Evolutionary conservation across 2,797 vertebrate genomes (phyloP).

Genomic region (Parotocinclus haroldoi): DNA sequence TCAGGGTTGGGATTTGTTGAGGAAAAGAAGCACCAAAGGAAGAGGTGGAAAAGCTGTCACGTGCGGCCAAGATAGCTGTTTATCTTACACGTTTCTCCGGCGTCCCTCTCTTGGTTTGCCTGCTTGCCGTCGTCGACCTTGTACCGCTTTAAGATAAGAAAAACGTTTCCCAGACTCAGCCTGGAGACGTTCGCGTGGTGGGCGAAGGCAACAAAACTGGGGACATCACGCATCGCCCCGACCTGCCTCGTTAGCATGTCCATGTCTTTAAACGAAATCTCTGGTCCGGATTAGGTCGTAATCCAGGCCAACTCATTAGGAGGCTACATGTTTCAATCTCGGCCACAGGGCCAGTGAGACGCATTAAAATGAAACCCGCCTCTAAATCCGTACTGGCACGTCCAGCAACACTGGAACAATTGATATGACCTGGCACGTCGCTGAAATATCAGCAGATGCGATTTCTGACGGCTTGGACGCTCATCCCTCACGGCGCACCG

Average conservation of each 20-base stretch:
- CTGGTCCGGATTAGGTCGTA: neutral
- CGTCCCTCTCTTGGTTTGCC: no score
- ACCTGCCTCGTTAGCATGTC: neutral
- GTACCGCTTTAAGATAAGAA: no score
- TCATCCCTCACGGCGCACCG: neutral
- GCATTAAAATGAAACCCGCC: neutral
- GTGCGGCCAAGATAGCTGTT: no score
- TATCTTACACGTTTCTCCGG: no score
- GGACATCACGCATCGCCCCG: no score
- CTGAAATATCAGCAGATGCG: neutral
- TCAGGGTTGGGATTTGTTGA: no score
- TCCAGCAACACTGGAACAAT: neutral
- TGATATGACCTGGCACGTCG: neutral
- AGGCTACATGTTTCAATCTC: conserved; percentile 4
- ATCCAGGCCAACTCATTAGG: conserved; percentile 1
- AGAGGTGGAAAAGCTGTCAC: no score
- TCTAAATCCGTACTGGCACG: conserved; percentile 3
- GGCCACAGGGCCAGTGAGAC: neutral
- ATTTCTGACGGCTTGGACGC: neutral
- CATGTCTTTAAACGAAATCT: neutral
- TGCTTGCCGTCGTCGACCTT: no score
- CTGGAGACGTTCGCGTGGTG: neutral
- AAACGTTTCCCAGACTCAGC: no score
- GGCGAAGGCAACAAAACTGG: no score
- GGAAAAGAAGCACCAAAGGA: no score